Base-by-base conservation (phyloP, 2,797 vertebrate species). In the Bothrops alternatus region DNA sequence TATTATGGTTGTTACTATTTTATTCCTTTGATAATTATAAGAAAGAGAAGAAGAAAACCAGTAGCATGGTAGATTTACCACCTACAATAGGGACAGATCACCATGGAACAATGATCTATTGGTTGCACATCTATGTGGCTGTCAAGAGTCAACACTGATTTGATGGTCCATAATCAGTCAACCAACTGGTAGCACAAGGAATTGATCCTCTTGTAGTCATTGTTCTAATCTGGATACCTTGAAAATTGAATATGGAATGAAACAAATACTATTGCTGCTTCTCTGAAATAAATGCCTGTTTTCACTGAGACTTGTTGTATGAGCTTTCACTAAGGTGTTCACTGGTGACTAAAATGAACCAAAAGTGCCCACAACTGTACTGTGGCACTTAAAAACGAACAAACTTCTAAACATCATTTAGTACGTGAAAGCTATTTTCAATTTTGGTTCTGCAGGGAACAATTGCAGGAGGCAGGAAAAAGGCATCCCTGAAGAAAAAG, bases 381-480 rank as follows among this genome's bases (percentile, higher is more conserved):
- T 89, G 42, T 95, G 88, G 87, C 92, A 91, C 92, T 95, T 97
- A 87, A 88, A 92, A 96, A 82, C 50, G 32, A 95, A 94, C 93
- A 47, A 57, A 94, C 86, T 95, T 95, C 93, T 95, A 95, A 96
- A 92, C 89, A 96, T 94, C 88, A 86, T 94, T 94, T 93, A 93
- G 69, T 96, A 85, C 58, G 93, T 94, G 86, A 95, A 96, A 96
- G 92, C 95, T 96, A 95, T 94, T 97, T 96, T 94, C 90, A 94
- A 89, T 96, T 93, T 97, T n/a, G 87, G 65, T 96, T 96, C 91
- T 93, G 89, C 96, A 94, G 94, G 95, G 96, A 95, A 94, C 94
- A 95, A 96, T 96, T 95, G 90, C 93, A 94, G 93, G 91, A 95
- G 63, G 42, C 63, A 90, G 96, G 92, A 87, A 88, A 65, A 60